Evolutionary conservation across 1,140 invertebrate species (phyloP), one percentile per base, ranked within the genome.

Genomic region (Pentalonia nigronervosa): DNA sequence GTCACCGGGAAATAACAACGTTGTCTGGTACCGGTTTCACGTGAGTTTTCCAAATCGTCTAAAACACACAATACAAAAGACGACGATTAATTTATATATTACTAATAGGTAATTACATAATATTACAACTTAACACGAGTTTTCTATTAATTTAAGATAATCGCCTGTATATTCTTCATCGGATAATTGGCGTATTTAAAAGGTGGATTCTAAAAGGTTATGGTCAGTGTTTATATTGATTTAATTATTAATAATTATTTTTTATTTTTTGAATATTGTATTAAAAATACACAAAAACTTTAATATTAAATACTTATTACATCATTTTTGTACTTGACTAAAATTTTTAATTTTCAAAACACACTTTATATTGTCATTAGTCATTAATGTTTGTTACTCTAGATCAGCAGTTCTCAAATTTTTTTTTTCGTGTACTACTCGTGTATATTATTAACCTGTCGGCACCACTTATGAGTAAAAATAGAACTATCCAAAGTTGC

Each of bases 291-390:
- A 41, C 41, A 41, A 41, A n/a, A 41, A 41, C 41, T 41, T 41
- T 41, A 41, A 41, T 41, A 41, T 41, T 41, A 41, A 41, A 41
- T 41, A 41, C 4, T 41, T 17, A 17, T 76, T n/a, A 9, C 25
- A 25, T n/a, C 0, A 7, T 17, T n/a, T n/a, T 76, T 76, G 20
- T 0, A 34, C 8, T n/a, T 17, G 0, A 76, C 17, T n/a, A n/a
- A 14, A n/a, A 76, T 76, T n/a, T n/a, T 8, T 2, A n/a, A 76
- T 76, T n/a, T n/a, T 8, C 9, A n/a, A 67, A 67, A n/a, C 30
- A 53, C 21, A 53, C 21, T 53, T 53, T 53, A 53, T 23, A 60
- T 60, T 60, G 7, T 23, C 23, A 60, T 30, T 53, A 53, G 41
- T 41, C 41, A 48, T 23, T 56, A 21, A 9, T 30, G 56, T 30